These are phyloP conservation scores for Cynoglossus semilaevis DNA, from an alignment of 2,113 vertebrate genomes.

Conservation along the genomic window DNA sequence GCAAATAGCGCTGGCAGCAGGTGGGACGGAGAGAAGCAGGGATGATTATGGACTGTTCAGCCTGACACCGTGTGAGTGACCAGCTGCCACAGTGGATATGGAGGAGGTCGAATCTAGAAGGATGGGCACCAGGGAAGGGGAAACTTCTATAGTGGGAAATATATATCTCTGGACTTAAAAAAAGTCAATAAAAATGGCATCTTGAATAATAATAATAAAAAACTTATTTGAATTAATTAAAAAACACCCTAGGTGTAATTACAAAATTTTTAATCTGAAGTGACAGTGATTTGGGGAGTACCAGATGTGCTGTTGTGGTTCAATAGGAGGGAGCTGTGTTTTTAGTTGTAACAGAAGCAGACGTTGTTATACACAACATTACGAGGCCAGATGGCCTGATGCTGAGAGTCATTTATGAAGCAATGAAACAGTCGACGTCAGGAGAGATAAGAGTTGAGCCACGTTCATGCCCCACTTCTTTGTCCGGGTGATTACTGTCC, in stretches of 20 bases:
- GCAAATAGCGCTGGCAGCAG: constrained; percentile 64
- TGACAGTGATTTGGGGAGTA: background rate
- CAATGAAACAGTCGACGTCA: constrained; percentile 27
- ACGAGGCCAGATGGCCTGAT: constrained; percentile 49
- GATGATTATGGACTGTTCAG: constrained; percentile 58
- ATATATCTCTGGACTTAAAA: too few relatives aligned
- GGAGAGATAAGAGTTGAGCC: constrained; percentile 43
- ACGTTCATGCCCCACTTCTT: constrained; percentile 43
- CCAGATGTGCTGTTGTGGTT: constrained; percentile 25
- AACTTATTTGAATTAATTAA: background rate
- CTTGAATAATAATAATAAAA: too few relatives aligned
- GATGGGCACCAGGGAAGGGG: constrained; percentile 36
- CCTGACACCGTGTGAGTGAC: constrained; percentile 47
- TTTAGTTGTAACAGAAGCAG: constrained; percentile 12
- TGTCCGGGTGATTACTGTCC: constrained; percentile 11
- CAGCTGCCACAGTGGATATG: constrained; percentile 69
- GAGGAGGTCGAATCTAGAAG: constrained; percentile 53
- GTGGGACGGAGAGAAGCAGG: constrained; percentile 40
- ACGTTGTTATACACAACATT: constrained; percentile 32
- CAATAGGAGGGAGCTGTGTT: constrained; percentile 17
- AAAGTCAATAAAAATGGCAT: too few relatives aligned
- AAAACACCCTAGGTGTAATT: background rate
- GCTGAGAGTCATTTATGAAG: constrained; percentile 41
- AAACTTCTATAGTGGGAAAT: too few relatives aligned
- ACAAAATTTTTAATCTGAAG: background rate